A percentile compares a stretch with the other conserved stretches of the same genome.
Conservation (phyloP, 2,797 vertebrate genomes). For the Cygnus olor region DNA sequence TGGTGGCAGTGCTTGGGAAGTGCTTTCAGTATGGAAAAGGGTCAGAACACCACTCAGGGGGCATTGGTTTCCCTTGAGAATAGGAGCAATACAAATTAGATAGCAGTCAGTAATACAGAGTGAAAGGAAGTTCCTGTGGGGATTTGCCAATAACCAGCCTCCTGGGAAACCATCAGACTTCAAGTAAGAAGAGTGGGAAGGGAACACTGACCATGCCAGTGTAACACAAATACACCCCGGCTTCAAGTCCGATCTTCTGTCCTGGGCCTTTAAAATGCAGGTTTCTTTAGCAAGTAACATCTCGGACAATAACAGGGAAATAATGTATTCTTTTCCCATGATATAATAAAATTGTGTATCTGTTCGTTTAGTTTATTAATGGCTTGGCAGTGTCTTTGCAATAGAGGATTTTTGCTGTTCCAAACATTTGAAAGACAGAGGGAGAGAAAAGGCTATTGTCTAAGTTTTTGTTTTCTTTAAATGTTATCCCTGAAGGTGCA, state of each 20-base stretch:
- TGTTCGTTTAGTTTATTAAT: neutral
- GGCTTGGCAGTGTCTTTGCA: neutral
- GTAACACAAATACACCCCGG: neutral
- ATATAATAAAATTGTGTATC: neutral
- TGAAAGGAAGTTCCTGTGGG: neutral
- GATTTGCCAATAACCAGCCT: neutral
- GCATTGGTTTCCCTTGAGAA: neutral
- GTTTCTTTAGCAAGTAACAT: neutral
- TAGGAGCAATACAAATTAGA: neutral
- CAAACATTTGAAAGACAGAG: neutral
- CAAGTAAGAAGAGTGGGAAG: neutral
- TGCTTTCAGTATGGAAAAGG: neutral
- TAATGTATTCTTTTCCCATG: neutral
- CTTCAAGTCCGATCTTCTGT: neutral
- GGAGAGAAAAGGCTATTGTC: neutral
- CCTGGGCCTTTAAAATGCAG: neutral
- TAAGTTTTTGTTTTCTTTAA: slow-evolving; percentile 19
- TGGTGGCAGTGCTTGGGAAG: neutral
- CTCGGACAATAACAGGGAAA: neutral
- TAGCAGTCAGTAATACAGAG: neutral
- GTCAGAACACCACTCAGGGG: neutral
- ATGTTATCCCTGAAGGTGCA: neutral
- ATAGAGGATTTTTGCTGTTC: neutral
- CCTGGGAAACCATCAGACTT: neutral
- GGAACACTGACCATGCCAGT: neutral